A percentile compares a stretch with the other conserved stretches of the same genome.
These are phyloP conservation scores for Peucedramus taeniatus DNA, from an alignment of 2,113 vertebrate genomes.

Conservation along the genomic window DNA sequence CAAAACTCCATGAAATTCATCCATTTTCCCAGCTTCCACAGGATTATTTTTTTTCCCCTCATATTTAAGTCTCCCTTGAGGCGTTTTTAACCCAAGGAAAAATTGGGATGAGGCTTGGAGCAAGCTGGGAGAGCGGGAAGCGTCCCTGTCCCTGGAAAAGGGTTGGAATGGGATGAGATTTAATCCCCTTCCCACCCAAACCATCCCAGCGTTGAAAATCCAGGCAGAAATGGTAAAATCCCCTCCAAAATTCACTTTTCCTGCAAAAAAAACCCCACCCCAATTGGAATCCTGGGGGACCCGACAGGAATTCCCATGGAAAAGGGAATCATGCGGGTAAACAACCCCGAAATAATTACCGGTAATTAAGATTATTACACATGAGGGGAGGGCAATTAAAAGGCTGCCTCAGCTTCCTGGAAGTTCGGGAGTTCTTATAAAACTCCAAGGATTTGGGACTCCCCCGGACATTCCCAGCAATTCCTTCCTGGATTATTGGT, in stretches of 20 bases:
- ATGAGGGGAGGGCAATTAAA: conserved; percentile 14
- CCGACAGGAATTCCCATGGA: neutral
- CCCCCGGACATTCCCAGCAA: neutral
- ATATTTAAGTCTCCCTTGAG: rapidly evolving
- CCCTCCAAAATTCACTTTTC: neutral
- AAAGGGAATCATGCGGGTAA: neutral
- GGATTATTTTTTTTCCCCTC: neutral
- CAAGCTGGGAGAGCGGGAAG: neutral
- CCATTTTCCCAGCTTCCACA: rapidly evolving
- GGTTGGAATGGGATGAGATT: neutral
- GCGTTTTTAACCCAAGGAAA: neutral
- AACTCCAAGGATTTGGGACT: neutral
- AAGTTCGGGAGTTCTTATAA: neutral
- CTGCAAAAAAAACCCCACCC: neutral
- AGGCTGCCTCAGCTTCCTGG: conserved; percentile 8
- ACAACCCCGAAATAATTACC: neutral
- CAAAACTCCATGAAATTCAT: neutral
- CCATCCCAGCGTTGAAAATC: rapidly evolving
- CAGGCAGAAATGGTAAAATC: neutral
- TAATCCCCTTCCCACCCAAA: neutral
- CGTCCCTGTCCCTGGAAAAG: neutral
- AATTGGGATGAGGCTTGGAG: neutral
- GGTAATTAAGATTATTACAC: conserved; percentile 25
- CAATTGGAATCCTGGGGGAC: neutral
- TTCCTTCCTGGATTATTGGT: neutral